Evolutionary conservation across 2,888 invertebrate species (phyloP), one percentile per base, ranked within the genome.

Genomic region (Pasiphila rectangulata): DNA sequence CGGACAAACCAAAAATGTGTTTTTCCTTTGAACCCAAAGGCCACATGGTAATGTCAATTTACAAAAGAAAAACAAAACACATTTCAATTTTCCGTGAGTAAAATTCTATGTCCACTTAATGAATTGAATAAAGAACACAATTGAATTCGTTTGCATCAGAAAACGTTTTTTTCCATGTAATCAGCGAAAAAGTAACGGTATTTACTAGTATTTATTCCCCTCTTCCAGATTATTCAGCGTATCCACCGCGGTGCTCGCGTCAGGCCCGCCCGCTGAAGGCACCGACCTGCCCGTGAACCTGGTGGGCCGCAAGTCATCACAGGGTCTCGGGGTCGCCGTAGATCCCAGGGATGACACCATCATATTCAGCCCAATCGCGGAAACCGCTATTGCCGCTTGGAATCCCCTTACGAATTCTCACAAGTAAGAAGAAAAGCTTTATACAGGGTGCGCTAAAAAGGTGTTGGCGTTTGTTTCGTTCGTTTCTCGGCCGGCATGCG

Each of bases 291-390:
- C 95, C 0, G 93, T 96, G 0, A 91, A 92, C 52, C 83, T 95
- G 32, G 94, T 95, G 7, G 96, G 96, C 0, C 93, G 92, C 65
- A 96, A 96, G 76, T 94, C 95, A 0, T 96, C 96, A 0, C 95
- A 95, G 74, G 95, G 96, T 2, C 89, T 96, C 4, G 94, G 94
- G 0, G 67, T 96, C 12, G 90, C 93, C 0, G 91, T 95, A 0
- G 93, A 95, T 56, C 92, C 93, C 0, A 82, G 89, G 0, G 94
- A 94, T 58, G 93, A 94, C 50, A 92, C 93, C 23, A 90, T 96
- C 43, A 88, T 93, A 57, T 96, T 96, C 77, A 92, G 95, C 51
- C 95, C 96, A 0, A 79, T 95, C 35, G 91, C 92, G 0, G 95
- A 96, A 80, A 95, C 95, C 0, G 95, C 95, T 0, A 83, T 96